These are phyloP conservation scores for Prochilodus magdalenae DNA, from an alignment of 2,113 vertebrate genomes.

Conservation along the genomic window DNA sequence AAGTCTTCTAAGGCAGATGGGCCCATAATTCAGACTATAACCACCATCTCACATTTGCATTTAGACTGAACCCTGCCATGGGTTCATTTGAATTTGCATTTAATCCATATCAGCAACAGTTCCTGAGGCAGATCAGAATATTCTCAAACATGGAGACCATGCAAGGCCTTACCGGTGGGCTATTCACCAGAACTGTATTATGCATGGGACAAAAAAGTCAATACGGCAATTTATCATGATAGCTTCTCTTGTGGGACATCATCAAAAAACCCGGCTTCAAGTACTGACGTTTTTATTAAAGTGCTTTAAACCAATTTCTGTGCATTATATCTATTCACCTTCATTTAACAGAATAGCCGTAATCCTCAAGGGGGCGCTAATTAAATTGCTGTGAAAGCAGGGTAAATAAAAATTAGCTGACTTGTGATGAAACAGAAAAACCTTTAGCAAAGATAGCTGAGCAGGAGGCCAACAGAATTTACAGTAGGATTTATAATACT, in stretches of 20 bases:
- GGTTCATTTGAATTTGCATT: slow-evolving; percentile 19
- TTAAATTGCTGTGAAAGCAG: not conserved
- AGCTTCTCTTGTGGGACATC: not conserved
- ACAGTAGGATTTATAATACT: too few species aligned
- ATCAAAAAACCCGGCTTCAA: not conserved
- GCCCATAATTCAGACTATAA: slow-evolving; percentile 52
- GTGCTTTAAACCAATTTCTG: not conserved
- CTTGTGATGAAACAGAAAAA: not conserved
- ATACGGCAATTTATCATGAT: not conserved
- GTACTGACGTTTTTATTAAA: not conserved
- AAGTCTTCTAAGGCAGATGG: slow-evolving; percentile 53
- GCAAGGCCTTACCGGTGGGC: not conserved
- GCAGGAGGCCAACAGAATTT: too few species aligned
- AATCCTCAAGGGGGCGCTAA: not conserved
- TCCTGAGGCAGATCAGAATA: not conserved
- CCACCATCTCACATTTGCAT: slow-evolving; percentile 43
- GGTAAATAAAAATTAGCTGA: too few species aligned
- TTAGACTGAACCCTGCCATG: slow-evolving; percentile 14
- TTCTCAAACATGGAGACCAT: not conserved
- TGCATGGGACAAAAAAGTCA: not conserved
- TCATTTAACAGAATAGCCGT: not conserved
- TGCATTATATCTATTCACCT: not conserved
- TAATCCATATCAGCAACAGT: not conserved
- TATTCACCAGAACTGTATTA: not conserved
- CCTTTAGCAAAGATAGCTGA: too few species aligned